Conservation (phyloP, 1,140 invertebrate genomes). For the Paralvinella palmiformis region DNA sequence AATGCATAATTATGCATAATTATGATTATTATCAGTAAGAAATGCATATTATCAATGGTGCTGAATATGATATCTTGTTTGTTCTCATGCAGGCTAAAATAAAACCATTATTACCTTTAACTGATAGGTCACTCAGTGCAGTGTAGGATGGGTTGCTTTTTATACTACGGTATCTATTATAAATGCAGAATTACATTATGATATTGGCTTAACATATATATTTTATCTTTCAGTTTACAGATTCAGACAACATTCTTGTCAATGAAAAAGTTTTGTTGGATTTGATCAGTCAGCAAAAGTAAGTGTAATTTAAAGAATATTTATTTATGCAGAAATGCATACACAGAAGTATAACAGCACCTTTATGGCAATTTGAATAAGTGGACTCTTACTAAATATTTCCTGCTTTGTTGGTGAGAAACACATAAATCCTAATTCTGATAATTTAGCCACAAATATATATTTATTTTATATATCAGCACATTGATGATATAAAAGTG, state of each 20-base stretch:
- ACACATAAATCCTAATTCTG: too few relatives aligned
- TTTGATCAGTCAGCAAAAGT: slow-evolving; percentile 17
- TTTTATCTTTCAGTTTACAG: slow-evolving; percentile 13
- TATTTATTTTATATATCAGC: background rate
- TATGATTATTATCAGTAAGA: too few relatives aligned
- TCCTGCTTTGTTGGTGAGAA: too few relatives aligned
- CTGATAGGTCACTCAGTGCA: background rate
- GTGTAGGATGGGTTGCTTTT: background rate
- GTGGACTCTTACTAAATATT: too few relatives aligned
- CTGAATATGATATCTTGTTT: background rate
- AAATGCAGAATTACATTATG: background rate
- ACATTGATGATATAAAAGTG: too few relatives aligned
- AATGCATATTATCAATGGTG: background rate
- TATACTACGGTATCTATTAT: background rate
- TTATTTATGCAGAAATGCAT: background rate
- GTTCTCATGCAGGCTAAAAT: background rate
- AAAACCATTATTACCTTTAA: background rate
- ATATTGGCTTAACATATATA: background rate
- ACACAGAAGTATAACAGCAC: background rate
- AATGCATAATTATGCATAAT: too few relatives aligned
- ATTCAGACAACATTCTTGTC: slow-evolving; percentile 18
- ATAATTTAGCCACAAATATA: too few relatives aligned
- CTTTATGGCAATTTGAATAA: background rate
- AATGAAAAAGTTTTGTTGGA: slow-evolving; percentile 9
- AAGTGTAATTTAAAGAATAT: background rate